Evolutionary conservation across 1,140 invertebrate species (phyloP).

Genomic region (Paraescarpia echinospica): DNA sequence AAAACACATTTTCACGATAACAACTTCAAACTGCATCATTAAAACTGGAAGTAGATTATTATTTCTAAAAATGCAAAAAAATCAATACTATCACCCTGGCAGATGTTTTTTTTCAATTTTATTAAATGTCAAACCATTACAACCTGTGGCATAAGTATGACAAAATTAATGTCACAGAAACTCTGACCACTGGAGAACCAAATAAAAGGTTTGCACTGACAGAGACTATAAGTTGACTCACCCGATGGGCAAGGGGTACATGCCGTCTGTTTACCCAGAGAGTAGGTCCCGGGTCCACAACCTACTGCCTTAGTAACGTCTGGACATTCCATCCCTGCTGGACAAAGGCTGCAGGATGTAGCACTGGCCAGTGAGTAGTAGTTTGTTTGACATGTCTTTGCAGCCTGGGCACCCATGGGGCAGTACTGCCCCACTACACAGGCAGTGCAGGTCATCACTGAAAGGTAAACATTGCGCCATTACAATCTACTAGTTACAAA

Average conservation of each 20-base stretch:
- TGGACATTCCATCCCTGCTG: conserved; percentile 41
- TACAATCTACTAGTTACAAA: too few species aligned
- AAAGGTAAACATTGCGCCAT: conserved; percentile 24
- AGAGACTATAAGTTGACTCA: conserved; percentile 22
- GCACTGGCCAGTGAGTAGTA: conserved; percentile 34
- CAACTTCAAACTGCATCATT: too few species aligned
- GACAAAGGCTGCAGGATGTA: conserved; percentile 38
- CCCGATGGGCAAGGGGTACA: conserved; percentile 44
- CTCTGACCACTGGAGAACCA: too few species aligned
- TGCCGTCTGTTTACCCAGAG: conserved; percentile 38
- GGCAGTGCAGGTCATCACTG: conserved; percentile 36
- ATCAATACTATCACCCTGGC: too few species aligned
- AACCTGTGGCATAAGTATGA: too few species aligned
- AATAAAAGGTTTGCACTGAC: not conserved
- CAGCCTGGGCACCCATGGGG: conserved; percentile 33
- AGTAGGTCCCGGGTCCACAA: conserved; percentile 46
- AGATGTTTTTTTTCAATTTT: too few species aligned
- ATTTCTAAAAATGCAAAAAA: too few species aligned
- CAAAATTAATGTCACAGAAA: too few species aligned
- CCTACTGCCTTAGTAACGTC: conserved; percentile 30
- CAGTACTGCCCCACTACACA: conserved; percentile 46
- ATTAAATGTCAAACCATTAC: too few species aligned
- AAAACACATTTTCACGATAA: too few species aligned
- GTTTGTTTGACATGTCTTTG: conserved; percentile 36
- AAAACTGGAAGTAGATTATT: too few species aligned